phyloP scores from a whole-genome alignment of 2,113 vertebrate genomes.

The Grantiella picta region DNA sequence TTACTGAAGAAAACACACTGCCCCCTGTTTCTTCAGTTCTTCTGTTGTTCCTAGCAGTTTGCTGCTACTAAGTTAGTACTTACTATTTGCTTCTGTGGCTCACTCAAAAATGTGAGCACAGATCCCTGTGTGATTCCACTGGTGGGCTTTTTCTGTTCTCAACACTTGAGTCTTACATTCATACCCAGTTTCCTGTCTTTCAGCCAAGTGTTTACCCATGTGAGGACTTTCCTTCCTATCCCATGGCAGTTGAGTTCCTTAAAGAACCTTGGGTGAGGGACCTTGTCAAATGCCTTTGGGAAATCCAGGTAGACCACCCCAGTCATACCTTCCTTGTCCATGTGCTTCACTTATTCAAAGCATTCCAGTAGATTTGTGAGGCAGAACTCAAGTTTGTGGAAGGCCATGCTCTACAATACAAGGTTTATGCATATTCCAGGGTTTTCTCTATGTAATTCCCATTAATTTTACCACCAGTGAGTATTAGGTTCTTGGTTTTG shows the following conservation, averaged over 20 bases:
- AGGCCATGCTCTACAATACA: fast-evolving
- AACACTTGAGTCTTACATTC: background rate
- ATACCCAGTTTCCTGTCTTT: conserved; percentile 31
- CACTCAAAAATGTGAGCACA: background rate
- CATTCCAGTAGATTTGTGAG: background rate
- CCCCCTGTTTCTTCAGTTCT: background rate
- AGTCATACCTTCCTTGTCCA: background rate
- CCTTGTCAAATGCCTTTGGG: conserved; percentile 38
- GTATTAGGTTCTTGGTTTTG: background rate
- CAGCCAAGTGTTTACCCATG: conserved; percentile 8
- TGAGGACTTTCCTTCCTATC: conserved; percentile 32
- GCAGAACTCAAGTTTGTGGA: background rate
- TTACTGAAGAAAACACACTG: background rate
- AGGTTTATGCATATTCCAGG: background rate
- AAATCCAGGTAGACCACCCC: background rate
- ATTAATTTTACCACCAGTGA: background rate
- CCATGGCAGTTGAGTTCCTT: conserved; percentile 24
- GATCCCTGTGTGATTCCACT: background rate
- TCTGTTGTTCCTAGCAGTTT: background rate
- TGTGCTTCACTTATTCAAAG: background rate
- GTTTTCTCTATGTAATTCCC: background rate
- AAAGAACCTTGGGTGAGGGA: conserved; percentile 28
- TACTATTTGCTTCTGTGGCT: background rate
- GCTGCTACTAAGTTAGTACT: background rate
- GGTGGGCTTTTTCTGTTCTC: background rate